Evolutionary conservation across 2,888 invertebrate species (phyloP).

Genomic region (Eupithecia tripunctaria): DNA sequence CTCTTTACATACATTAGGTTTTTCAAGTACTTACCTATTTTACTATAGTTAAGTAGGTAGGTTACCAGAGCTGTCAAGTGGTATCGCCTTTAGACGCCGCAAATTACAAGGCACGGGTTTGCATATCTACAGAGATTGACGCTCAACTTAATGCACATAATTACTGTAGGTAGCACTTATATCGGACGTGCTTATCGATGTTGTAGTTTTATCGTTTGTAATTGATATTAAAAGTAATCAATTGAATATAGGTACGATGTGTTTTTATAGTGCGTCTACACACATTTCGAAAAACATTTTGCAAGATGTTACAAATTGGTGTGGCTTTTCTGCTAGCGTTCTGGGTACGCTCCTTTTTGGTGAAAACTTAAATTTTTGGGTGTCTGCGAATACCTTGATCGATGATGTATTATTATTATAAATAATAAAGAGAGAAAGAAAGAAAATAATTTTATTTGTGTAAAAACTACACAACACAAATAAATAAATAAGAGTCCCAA

Average conservation of each 20-base stretch:
- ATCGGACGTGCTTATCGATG: conserved; percentile 6
- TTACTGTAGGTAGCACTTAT: conserved; percentile 22
- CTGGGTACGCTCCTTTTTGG: too few relatives aligned
- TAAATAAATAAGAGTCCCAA: too few relatives aligned
- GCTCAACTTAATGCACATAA: conserved; percentile 40
- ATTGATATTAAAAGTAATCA: conserved; percentile 1
- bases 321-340: too few relatives aligned
- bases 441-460: too few relatives aligned
- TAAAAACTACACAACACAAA: too few relatives aligned
- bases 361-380: too few relatives aligned
- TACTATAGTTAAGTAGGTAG: neutral
- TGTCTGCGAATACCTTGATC: too few relatives aligned
- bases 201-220: neutral
- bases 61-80: neutral
- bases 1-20: neutral
- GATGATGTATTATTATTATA: too few relatives aligned
- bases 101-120: conserved; percentile 52
- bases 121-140: conserved; percentile 50
- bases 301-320: neutral
- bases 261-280: neutral
- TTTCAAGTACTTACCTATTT: neutral
- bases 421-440: too few relatives aligned
- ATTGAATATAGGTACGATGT: neutral
- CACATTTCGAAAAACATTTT: neutral
- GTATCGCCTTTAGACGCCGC: conserved; percentile 33